A percentile compares a stretch with the other conserved stretches of the same genome.
Evolutionary conservation across 2,888 invertebrate species (phyloP).

Genomic region (Anticlea derivata): DNA sequence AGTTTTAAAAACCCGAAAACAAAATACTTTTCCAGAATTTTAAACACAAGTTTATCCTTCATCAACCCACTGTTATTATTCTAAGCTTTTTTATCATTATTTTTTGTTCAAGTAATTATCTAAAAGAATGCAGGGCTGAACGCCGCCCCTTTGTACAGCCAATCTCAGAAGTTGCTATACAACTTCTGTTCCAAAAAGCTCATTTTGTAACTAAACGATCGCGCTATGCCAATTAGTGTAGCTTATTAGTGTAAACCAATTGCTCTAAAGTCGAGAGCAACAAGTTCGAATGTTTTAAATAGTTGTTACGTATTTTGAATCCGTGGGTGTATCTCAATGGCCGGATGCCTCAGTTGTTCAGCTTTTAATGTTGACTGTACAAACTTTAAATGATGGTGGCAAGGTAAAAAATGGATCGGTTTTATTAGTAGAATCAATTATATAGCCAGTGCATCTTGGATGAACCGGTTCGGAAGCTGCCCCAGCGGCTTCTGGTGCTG

Average conservation of each 20-base stretch:
- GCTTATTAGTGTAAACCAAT: too few species aligned
- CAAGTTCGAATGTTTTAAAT: too few species aligned
- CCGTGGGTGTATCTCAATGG: too few species aligned
- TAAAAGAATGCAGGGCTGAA: conserved; percentile 53
- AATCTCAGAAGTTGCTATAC: not conserved
- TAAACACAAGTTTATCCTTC: conserved; percentile 20
- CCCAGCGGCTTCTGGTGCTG: conserved; percentile 41
- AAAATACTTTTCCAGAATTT: conserved; percentile 12
- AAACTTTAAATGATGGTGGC: conserved; percentile 46
- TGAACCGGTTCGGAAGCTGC: conserved; percentile 51
- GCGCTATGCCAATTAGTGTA: too few species aligned
- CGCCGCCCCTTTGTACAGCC: conserved; percentile 36
- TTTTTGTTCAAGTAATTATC: conserved; percentile 63
- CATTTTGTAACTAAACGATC: too few species aligned
- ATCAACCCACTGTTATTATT: conserved; percentile 50
- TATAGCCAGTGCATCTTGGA: conserved; percentile 45
- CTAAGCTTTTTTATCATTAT: conserved; percentile 50
- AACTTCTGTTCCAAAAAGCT: not conserved
- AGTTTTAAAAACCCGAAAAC: not conserved
- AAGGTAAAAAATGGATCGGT: conserved; percentile 57
- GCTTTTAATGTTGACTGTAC: conserved; percentile 32
- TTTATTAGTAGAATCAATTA: conserved; percentile 62
- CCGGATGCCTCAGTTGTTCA: not conserved
- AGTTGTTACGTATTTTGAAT: too few species aligned
- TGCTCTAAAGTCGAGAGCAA: too few species aligned